phyloP scores from a whole-genome alignment of 2,888 invertebrate species.

The Tillus elongatus region DNA sequence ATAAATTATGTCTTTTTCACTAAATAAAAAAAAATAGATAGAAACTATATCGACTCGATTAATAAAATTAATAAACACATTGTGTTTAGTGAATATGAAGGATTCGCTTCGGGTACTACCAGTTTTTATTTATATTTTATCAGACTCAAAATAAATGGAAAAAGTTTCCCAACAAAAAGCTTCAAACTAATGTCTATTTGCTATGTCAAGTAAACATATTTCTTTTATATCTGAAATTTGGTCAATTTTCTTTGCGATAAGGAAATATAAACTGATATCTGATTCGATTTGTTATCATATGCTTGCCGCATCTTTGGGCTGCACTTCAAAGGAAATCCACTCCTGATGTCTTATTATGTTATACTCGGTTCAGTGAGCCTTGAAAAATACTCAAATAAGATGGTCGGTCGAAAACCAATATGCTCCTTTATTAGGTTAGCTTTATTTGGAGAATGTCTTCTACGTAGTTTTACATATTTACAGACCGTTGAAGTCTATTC shows the following conservation, averaged over 20 bases:
- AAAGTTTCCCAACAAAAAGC: too few relatives aligned
- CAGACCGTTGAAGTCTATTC: too few relatives aligned
- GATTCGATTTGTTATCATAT: constrained; percentile 40
- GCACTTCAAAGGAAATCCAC: constrained; percentile 29
- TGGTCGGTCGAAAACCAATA: constrained; percentile 26
- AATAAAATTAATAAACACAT: too few relatives aligned
- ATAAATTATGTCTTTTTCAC: too few relatives aligned
- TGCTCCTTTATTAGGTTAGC: constrained; percentile 24
- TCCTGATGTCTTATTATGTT: constrained; percentile 29
- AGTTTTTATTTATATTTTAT: not conserved
- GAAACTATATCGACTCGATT: too few relatives aligned
- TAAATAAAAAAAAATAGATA: too few relatives aligned
- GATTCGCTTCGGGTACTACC: too few relatives aligned
- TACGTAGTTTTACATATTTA: constrained; percentile 1
- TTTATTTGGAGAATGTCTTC: constrained; percentile 17
- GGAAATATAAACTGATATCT: constrained; percentile 36
- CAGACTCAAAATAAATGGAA: too few relatives aligned
- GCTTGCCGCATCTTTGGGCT: constrained; percentile 30
- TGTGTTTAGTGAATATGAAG: too few relatives aligned
- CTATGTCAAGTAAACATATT: too few relatives aligned
- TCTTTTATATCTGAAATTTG: constrained; percentile 28
- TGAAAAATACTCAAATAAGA: constrained; percentile 28
- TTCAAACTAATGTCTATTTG: too few relatives aligned
- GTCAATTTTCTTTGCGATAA: constrained; percentile 32
- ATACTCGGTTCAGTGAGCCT: constrained; percentile 26